Percentiles rank a stretch among this genome's conserved stretches.
phyloP scores from a whole-genome alignment of 2,888 invertebrate species.

The Smittia aterrima region DNA sequence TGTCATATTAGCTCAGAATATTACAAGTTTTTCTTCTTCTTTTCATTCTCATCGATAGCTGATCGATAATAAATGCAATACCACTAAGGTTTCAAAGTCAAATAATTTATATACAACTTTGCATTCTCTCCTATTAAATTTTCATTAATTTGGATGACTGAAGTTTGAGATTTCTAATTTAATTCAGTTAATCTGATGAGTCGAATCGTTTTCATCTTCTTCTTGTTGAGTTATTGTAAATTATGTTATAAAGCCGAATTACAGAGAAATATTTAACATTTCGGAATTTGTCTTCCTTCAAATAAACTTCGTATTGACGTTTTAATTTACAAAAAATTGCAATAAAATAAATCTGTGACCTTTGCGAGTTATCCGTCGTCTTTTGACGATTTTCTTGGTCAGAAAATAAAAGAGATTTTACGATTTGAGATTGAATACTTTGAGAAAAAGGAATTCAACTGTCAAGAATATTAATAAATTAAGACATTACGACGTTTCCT shows the following conservation, averaged over 20 bases:
- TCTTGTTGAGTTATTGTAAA: neutral
- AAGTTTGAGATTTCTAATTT: neutral
- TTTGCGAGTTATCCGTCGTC: too few relatives aligned
- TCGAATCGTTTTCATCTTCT: neutral
- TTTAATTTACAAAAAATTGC: neutral
- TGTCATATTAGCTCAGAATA: too few relatives aligned
- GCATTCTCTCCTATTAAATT: conserved; percentile 5
- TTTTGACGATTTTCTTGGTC: too few relatives aligned
- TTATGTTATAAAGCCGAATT: neutral
- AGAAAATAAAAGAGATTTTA: too few relatives aligned
- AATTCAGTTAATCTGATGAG: neutral
- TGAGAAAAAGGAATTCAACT: too few relatives aligned
- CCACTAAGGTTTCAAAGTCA: conserved; percentile 16
- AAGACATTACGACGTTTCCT: too few relatives aligned
- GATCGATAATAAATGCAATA: conserved; percentile 35
- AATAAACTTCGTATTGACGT: neutral
- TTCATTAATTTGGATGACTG: neutral
- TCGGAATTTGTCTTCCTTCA: neutral
- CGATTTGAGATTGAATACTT: too few relatives aligned
- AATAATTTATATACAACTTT: conserved; percentile 29
- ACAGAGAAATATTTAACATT: neutral
- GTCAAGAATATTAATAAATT: too few relatives aligned
- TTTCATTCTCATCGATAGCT: neutral
- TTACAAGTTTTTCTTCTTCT: neutral
- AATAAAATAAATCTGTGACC: too few relatives aligned